Conservation (phyloP, 2,888 invertebrate species). For the Phengaris arion region DNA sequence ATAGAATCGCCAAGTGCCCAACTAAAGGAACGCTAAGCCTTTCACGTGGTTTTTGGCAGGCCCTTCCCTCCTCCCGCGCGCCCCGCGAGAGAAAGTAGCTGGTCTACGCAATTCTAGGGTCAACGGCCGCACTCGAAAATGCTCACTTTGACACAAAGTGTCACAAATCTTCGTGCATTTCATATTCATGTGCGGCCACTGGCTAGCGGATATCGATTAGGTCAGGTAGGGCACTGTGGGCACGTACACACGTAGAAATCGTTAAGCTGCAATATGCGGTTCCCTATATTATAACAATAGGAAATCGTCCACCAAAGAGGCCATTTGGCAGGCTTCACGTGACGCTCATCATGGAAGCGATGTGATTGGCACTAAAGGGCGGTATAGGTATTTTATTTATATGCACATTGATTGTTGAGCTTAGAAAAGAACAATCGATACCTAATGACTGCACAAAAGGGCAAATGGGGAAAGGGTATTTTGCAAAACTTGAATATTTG, state of each 20-base stretch:
- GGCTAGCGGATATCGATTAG: slow-evolving; percentile 66
- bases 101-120: slow-evolving; percentile 78
- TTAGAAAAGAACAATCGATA: slow-evolving; percentile 2
- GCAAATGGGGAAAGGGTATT: no score
- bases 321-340: not conserved
- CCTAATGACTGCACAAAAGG: not conserved
- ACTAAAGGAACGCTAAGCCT: slow-evolving; percentile 63
- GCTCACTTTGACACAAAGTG: slow-evolving; percentile 75
- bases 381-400: no score
- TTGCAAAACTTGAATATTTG: no score
- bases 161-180: slow-evolving; percentile 73
- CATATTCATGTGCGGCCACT: slow-evolving; percentile 76
- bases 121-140: slow-evolving; percentile 77
- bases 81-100: slow-evolving; percentile 76
- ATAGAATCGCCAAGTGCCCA: slow-evolving; percentile 34
- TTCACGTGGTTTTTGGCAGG: slow-evolving; percentile 79
- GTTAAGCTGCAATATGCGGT: not conserved
- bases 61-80: slow-evolving; percentile 60
- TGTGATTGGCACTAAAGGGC: no score
- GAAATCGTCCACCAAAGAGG: not conserved
- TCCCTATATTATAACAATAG: slow-evolving; percentile 19
- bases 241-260: slow-evolving; percentile 31
- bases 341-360: no score
- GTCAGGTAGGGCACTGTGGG: slow-evolving; percentile 48
- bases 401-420: not conserved